Evolutionary conservation across 2,797 vertebrate genomes (phyloP).

Genomic region (Gephyroberyx darwinii): DNA sequence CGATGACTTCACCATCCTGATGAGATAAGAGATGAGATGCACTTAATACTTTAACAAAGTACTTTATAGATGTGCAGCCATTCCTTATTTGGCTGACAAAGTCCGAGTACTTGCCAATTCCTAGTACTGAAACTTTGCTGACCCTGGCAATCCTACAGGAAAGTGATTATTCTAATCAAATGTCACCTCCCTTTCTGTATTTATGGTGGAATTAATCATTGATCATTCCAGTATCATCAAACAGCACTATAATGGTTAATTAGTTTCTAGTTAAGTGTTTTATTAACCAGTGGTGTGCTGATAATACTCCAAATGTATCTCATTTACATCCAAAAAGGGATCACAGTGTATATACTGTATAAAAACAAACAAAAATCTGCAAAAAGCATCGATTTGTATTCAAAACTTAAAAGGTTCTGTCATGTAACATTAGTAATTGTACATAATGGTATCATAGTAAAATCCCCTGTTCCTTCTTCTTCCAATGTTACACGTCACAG

Average conservation of each 20-base stretch:
- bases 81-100: background rate
- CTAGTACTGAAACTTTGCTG: background rate
- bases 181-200: background rate
- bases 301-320: no score
- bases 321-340: no score
- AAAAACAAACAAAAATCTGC: background rate
- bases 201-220: no score
- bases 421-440: background rate
- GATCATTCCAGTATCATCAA: background rate
- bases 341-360: no score
- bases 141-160: no score
- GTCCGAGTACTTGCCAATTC: background rate
- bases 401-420: background rate
- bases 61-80: no score
- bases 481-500: background rate
- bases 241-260: background rate
- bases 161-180: background rate
- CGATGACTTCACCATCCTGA: constrained; percentile 97
- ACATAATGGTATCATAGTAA: no score
- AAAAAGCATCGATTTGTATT: background rate
- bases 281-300: no score
- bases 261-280: background rate
- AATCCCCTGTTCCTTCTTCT: background rate
- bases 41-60: background rate
- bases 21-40: background rate